Conservation (phyloP, 2,113 vertebrate species). For the Esox niger region DNA sequence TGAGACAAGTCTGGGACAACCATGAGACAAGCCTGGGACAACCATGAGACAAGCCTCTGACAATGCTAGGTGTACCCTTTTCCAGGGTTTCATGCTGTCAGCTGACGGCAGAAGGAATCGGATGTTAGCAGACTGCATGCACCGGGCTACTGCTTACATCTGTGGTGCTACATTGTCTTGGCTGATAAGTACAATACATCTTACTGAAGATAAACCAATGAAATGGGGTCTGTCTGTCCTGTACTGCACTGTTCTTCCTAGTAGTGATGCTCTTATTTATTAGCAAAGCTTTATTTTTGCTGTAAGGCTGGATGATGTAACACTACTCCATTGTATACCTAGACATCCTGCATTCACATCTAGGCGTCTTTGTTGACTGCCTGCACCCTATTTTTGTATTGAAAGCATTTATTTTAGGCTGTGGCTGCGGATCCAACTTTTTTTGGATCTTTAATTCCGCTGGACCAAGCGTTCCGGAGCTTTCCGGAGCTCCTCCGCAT, state of each 20-base stretch:
- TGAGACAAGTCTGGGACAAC: too few relatives aligned
- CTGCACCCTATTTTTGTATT: conserved; percentile 40
- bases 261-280: conserved; percentile 72
- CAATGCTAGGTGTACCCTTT: too few relatives aligned
- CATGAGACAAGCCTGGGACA: neutral
- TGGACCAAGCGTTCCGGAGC: too few relatives aligned
- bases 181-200: conserved; percentile 47
- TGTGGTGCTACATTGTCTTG: conserved; percentile 56
- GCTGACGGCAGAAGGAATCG: too few relatives aligned
- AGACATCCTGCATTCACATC: conserved; percentile 46
- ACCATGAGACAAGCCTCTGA: too few relatives aligned
- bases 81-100: too few relatives aligned
- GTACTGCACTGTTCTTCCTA: conserved; percentile 58
- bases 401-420: conserved; percentile 27
- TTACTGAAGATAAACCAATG: conserved; percentile 36
- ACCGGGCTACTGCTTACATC: conserved; percentile 26
- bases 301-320: conserved; percentile 54
- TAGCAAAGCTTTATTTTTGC: conserved; percentile 61
- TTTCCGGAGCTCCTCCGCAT: too few relatives aligned
- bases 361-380: conserved; percentile 44
- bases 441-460: too few relatives aligned
- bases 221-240: conserved; percentile 36
- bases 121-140: conserved; percentile 9
- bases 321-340: conserved; percentile 37
- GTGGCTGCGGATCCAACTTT: too few relatives aligned